These are phyloP conservation scores for Mizuhopecten yessoensis DNA, from an alignment of 1,140 invertebrate genomes.

Conservation along the genomic window DNA sequence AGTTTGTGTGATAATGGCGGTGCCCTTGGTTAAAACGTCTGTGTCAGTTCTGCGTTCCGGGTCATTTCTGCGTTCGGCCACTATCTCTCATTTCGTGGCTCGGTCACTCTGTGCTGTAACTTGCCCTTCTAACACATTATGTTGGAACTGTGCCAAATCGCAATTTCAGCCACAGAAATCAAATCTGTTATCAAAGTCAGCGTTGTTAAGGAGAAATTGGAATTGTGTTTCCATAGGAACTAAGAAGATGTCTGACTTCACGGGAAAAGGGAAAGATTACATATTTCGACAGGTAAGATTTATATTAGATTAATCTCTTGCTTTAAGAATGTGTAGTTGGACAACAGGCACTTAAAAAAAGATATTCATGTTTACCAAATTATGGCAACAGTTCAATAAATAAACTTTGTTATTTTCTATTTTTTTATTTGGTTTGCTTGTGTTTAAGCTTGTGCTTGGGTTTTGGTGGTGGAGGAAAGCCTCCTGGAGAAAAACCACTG, in stretches of 20 bases:
- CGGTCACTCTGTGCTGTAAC: neutral
- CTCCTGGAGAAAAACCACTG: too few species aligned
- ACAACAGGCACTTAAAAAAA: too few species aligned
- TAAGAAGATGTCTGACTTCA: constrained; percentile 60
- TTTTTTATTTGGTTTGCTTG: too few species aligned
- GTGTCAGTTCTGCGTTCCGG: neutral
- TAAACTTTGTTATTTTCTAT: too few species aligned
- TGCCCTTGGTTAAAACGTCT: neutral
- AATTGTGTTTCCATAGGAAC: neutral
- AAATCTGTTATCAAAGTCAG: neutral
- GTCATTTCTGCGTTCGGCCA: neutral
- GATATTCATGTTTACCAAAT: too few species aligned
- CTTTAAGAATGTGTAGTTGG: too few species aligned
- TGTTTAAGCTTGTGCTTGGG: too few species aligned
- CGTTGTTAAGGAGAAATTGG: neutral
- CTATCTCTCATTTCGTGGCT: neutral
- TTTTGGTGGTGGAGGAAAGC: too few species aligned
- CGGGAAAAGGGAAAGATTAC: constrained; percentile 64
- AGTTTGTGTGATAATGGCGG: neutral
- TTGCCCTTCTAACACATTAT: neutral
- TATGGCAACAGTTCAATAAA: too few species aligned
- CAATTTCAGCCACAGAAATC: neutral
- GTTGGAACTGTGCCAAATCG: neutral
- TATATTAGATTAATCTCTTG: neutral
- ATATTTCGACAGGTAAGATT: constrained; percentile 65